Evolutionary conservation across 2,113 vertebrate species (phyloP), one percentile per base, ranked within the genome.

Genomic region (Phaethon lepturus): DNA sequence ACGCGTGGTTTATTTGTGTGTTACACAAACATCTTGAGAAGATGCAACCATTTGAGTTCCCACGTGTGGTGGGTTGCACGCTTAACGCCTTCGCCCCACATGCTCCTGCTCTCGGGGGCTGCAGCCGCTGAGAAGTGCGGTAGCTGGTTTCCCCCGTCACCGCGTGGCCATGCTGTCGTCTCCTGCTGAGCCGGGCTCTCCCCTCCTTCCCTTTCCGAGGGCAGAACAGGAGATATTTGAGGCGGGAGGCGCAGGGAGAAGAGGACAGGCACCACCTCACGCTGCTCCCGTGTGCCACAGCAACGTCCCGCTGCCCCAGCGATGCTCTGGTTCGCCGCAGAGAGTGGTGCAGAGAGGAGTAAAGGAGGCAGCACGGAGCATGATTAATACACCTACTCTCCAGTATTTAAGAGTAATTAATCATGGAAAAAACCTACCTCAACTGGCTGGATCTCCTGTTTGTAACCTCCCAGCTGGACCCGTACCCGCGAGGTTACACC

Each of bases 151-250:
- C 22, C 40, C 7, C 24, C 2, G 0, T 44, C 63, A 28, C 28
- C 35, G 64, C 25, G 0, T 1, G 3, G 26, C 0, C 0, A 45
- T 11, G 35, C 29, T 35, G 24, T 2, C 1, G 0, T 4, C 26
- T 16, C 53, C 58, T 29, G 47, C 29, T 17, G 60, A 56, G 26
- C 25, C 3, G 1, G 17, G 5, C 7, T 62, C 24, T 64, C 33
- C 45, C 7, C 35, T 13, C 53, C 13, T 33, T 17, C 64, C 19
- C 15, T 14, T 38, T 67, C 19, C 66, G 7, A 5, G 18, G 42
- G 29, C 33, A 45, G 78, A 22, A 9, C 8, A 16, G 66, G 50
- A 49, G 56, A 4, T 9, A 0, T 11, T 50, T n/a, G 5, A 3
- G 49, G 74, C 58, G 45, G 73, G 13, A 85, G 42, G 60, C 11